Percentiles rank a stretch among this genome's conserved stretches.
These are phyloP conservation scores for Crepidodera aurea DNA, from an alignment of 2,888 invertebrate genomes.

Conservation along the genomic window DNA sequence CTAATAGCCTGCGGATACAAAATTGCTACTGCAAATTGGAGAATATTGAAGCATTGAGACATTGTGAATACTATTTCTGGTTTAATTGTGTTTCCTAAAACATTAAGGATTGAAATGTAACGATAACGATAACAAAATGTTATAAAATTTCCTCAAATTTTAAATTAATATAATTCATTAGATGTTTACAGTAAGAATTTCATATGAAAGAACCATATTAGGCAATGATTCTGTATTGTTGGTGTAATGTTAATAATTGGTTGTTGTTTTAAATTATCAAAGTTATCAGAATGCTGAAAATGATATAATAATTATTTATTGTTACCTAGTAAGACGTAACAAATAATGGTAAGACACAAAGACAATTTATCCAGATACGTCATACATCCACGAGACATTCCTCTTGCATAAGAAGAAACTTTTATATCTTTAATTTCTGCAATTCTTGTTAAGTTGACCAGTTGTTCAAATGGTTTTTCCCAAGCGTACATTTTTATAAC, in stretches of 20 bases:
- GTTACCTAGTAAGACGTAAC: constrained; percentile 74
- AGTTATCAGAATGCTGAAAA: too few species aligned
- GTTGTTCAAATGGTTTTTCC: constrained; percentile 74
- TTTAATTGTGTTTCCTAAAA: constrained; percentile 55
- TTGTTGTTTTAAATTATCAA: too few species aligned
- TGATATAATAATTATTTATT: too few species aligned
- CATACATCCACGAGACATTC: constrained; percentile 69
- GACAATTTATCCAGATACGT: constrained; percentile 87
- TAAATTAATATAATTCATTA: too few species aligned
- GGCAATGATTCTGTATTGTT: too few species aligned
- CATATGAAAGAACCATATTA: too few species aligned
- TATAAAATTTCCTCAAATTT: too few species aligned
- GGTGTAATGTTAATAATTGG: too few species aligned
- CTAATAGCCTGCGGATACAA: constrained; percentile 68
- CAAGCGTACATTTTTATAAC: constrained; percentile 84
- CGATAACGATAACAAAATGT: too few species aligned
- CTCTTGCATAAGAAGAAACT: constrained; percentile 71
- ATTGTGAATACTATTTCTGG: constrained; percentile 61
- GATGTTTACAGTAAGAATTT: too few species aligned
- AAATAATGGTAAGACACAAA: constrained; percentile 79
- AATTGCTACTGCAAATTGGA: constrained; percentile 67
- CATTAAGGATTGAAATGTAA: too few species aligned
- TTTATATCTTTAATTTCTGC: constrained; percentile 69
- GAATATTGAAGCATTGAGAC: constrained; percentile 63
- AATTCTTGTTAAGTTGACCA: constrained; percentile 67